Base-by-base conservation (phyloP, 1,140 invertebrate species). In the Plectrocnemia conspersa region DNA sequence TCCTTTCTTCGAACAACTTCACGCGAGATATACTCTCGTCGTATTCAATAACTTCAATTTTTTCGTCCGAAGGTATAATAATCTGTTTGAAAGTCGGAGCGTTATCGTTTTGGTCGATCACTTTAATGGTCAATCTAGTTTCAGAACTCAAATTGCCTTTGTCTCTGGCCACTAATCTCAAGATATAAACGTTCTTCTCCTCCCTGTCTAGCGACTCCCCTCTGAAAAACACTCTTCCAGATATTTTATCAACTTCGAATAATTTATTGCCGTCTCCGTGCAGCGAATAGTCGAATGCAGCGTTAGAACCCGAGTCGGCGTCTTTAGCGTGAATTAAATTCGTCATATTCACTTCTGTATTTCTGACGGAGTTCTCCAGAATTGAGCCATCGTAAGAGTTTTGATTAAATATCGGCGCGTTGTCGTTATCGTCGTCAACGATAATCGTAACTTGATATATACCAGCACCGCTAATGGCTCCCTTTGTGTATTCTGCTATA, bases 361-460 rank as follows among this genome's bases (percentile, higher is more conserved):
- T 84, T 25, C 74, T 77, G 35, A 73, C 74, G 49, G 80, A 85
- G 64, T 95, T 91, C 73, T 95, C 93, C 19, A 72, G 72, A 5
- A 97, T 83, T 36, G 79, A 77, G 2, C 91, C 88, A 66, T 88
- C 83, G 67, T 93, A 95, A 3, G 70, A 66, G 1, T 73, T 63
- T 10, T 77, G 72, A 36, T 85, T 80, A 69, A 96, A 94, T 47
- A 82, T 71, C 9, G 93, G 93, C 2, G 90, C 81, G 67, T 95
- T 92, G 66, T 95, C 92, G 66, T 96, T 96, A 47, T 91, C 88
- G 67, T 95, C 92, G 44, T 89, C 82, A 0, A 96, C 87, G 22
- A 82, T 72, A 10, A 96, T 77, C 6, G 78, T 82, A 1, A 93
- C 81, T 77, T 88, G 85, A 64, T 86, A 88, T 38, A 88, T 81